Base-by-base conservation (phyloP, 2,113 vertebrate species). In the Dissostichus mawsoni region DNA sequence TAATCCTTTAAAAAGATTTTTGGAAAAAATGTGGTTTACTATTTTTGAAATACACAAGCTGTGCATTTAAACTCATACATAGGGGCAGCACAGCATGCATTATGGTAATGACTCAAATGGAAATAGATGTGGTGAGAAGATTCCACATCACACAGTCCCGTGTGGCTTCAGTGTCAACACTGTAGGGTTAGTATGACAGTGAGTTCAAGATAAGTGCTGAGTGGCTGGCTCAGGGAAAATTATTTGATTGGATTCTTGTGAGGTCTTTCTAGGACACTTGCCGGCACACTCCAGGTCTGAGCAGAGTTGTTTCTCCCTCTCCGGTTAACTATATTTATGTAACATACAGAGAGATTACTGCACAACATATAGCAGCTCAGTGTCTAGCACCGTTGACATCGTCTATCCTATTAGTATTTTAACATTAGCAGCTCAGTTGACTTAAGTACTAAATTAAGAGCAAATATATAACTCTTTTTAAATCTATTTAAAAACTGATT, bases 221-320 rank as follows among this genome's bases (percentile, higher is more conserved):
- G 66, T 17, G 29, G 53, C 51, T 52, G 63, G 53, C 74, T 64
- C 23, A 59, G 47, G 76, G 56, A 75, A 75, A 82, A 73, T 80
- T 55, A 48, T 84, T 87, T 87, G 74, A 86, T 84, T 87, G 81
- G 82, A 86, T 86, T 89, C 65, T 78, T 76, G 23, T 61, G 74
- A 77, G 47, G 45, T 77, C 52, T 87, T 23, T 73, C 48, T 70
- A 50, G 80, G 79, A 80, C 77, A 76, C 2, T 44, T 76, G 61
- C 67, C 68, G 66, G 47, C 67, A 71, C 61, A 18, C 80, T 70
- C 53, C 53, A 50, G 20, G 56, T 63, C 62, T 61, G 20, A 67
- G 59, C 44, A 50, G 6, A 16, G 67, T 58, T 69, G 36, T 44
- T 50, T 51, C 8, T 23, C 4, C 16, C 56, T 52, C 1, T 8